A percentile compares a stretch with the other conserved stretches of the same genome.
Conservation (phyloP, 2,888 invertebrate genomes). For the Heliconius cydno region DNA sequence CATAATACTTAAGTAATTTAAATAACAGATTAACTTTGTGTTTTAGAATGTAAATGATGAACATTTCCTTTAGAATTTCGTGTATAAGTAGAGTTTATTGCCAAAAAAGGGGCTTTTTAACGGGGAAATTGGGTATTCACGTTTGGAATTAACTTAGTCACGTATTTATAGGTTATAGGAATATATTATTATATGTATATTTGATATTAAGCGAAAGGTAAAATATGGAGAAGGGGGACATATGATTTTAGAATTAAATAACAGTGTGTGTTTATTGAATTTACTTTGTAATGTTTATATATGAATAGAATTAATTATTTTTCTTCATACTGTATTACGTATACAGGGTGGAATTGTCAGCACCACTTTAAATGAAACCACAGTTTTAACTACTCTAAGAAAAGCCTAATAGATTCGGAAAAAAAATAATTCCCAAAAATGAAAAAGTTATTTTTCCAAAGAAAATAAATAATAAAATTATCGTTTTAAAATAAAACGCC, state of each 20-base stretch:
- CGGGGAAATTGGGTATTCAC: conserved; percentile 28
- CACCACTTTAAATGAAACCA: too few relatives aligned
- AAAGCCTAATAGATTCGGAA: too few relatives aligned
- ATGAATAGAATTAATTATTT: background rate
- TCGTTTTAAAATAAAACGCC: too few relatives aligned
- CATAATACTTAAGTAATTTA: conserved; percentile 3
- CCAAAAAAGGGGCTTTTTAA: conserved; percentile 1
- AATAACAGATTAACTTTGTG: conserved; percentile 15
- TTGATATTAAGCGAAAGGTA: background rate
- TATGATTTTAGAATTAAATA: background rate
- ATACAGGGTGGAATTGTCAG: too few relatives aligned
- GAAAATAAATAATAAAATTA: too few relatives aligned
- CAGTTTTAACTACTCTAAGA: too few relatives aligned
- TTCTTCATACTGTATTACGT: too few relatives aligned
- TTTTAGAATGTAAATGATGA: conserved; percentile 14
- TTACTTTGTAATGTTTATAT: background rate
- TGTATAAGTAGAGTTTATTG: background rate
- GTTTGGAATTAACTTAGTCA: conserved; percentile 23
- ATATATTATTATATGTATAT: background rate
- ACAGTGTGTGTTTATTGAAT: background rate
- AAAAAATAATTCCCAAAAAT: too few relatives aligned
- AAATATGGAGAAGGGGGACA: background rate
- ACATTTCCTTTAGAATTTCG: background rate
- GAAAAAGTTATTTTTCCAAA: too few relatives aligned
- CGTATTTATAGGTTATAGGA: background rate